Evolutionary conservation across 2,888 invertebrate genomes (phyloP).

Genomic region (Rhamnusium bicolor): DNA sequence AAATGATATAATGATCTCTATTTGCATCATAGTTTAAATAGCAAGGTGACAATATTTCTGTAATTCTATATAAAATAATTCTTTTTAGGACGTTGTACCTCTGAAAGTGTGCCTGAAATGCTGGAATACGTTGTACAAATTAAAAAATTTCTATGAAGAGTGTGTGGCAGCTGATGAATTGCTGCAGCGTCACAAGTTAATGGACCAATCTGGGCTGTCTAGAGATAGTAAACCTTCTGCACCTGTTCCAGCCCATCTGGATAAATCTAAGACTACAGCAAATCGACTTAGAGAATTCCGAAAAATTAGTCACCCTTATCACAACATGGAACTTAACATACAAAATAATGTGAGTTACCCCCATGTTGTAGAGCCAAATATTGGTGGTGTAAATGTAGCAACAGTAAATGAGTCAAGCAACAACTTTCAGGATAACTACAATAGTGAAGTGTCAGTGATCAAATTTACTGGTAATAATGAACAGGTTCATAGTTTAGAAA

Average conservation of each 20-base stretch:
- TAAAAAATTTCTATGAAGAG: conserved; percentile 8
- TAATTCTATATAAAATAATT: too few species aligned
- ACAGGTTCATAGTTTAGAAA: neutral
- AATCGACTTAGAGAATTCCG: neutral
- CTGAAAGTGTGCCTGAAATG: conserved; percentile 26
- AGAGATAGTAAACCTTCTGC: neutral
- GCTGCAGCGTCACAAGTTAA: neutral
- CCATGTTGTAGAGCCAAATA: neutral
- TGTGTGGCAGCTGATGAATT: neutral
- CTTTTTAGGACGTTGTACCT: conserved; percentile 10
- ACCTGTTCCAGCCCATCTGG: neutral
- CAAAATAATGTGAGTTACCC: neutral
- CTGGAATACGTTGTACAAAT: conserved; percentile 12
- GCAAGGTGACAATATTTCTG: too few species aligned
- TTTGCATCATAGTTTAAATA: too few species aligned
- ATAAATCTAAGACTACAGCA: neutral
- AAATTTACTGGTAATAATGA: neutral
- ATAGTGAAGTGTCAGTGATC: too few species aligned
- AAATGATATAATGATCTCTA: too few species aligned
- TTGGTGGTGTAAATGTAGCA: neutral
- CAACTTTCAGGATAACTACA: too few species aligned
- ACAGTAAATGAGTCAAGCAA: too few species aligned
- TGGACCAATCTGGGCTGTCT: neutral
- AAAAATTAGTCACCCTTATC: neutral
- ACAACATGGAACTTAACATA: neutral